phyloP scores from a whole-genome alignment of 2,113 vertebrate genomes.

The Oncorhynchus kisutch region DNA sequence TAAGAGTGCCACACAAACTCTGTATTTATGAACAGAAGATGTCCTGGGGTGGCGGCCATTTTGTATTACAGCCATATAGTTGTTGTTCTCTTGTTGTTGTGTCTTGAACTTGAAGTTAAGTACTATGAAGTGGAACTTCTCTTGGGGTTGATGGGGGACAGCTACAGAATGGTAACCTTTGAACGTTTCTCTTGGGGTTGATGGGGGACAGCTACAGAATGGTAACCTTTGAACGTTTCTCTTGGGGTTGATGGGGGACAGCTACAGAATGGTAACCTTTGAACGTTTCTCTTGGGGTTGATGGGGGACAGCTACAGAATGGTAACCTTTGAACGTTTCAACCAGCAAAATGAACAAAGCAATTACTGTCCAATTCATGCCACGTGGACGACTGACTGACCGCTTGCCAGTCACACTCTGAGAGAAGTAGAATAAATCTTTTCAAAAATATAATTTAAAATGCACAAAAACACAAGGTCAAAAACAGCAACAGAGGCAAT shows the following conservation, averaged over 20 bases:
- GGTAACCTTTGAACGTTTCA: conserved; percentile 45
- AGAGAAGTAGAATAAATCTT: conserved; percentile 47
- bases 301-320: neutral
- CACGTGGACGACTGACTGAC: conserved; percentile 33
- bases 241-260: too few species aligned
- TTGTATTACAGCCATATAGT: conserved; percentile 7
- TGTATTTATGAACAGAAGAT: conserved; percentile 33
- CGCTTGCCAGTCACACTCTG: conserved; percentile 34
- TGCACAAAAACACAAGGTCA: conserved; percentile 73
- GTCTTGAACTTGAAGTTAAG: conserved; percentile 1
- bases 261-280: too few species aligned
- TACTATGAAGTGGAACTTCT: conserved; percentile 5
- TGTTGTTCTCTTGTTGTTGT: too few species aligned
- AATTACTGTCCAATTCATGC: conserved; percentile 54
- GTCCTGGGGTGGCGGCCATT: conserved; percentile 15
- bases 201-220: too few species aligned
- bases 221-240: too few species aligned
- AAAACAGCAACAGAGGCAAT: conserved; percentile 75
- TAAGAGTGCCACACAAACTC: conserved; percentile 48
- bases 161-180: conserved; percentile 49
- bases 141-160: conserved; percentile 10
- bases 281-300: too few species aligned
- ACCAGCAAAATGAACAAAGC: conserved; percentile 57
- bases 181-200: conserved; percentile 25
- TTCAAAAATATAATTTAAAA: conserved; percentile 67